Conservation (phyloP, 2,888 invertebrate species). For the Pediacus dermestoides region DNA sequence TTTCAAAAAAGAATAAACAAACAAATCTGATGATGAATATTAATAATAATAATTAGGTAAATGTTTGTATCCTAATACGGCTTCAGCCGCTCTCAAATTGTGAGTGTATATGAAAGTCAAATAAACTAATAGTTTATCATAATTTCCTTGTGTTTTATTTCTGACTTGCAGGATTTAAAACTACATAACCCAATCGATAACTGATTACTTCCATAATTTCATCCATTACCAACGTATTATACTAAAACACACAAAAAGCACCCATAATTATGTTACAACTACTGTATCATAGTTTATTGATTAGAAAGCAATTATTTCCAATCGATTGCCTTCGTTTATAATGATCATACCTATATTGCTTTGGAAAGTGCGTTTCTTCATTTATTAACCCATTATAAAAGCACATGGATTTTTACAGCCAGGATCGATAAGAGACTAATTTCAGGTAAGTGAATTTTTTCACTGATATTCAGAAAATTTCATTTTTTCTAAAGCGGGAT, state of each 20-base stretch:
- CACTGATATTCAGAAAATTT: too few species aligned
- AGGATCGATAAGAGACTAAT: too few species aligned
- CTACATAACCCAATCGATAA: conserved; percentile 6
- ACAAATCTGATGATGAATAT: conserved; percentile 46
- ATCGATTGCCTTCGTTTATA: too few species aligned
- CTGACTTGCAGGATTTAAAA: too few species aligned
- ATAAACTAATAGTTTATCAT: conserved; percentile 55
- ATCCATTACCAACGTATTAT: conserved; percentile 1
- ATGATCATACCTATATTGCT: too few species aligned
- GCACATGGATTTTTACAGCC: too few species aligned
- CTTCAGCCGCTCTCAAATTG: conserved; percentile 54
- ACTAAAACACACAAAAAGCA: conserved; percentile 1
- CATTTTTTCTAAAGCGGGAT: too few species aligned
- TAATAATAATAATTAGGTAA: conserved; percentile 55
- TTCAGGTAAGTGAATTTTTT: too few species aligned
- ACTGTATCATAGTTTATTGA: conserved; percentile 5
- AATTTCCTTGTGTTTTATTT: conserved; percentile 26
- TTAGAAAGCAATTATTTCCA: conserved; percentile 5
- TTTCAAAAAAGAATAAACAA: conserved; percentile 31
- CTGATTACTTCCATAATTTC: conserved; percentile 5
- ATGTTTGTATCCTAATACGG: conserved; percentile 55
- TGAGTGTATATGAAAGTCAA: conserved; percentile 55
- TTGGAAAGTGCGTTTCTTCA: too few species aligned
- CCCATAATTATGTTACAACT: background rate
- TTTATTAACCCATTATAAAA: too few species aligned